A percentile compares a stretch with the other conserved stretches of the same genome.
phyloP scores from a whole-genome alignment of 1,140 invertebrate species.

The Aphidius gifuensis region DNA sequence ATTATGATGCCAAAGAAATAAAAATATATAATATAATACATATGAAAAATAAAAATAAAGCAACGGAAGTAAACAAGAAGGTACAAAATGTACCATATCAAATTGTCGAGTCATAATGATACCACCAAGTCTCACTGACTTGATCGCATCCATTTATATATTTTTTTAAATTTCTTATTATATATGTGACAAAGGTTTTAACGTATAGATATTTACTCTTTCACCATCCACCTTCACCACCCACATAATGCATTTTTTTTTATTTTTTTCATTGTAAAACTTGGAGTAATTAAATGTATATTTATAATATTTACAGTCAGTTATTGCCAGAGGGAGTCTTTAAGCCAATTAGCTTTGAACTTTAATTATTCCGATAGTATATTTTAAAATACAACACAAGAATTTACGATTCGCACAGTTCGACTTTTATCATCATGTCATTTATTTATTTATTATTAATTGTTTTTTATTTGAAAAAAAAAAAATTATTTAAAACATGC shows the following conservation, averaged over 20 bases:
- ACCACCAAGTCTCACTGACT: too few relatives aligned
- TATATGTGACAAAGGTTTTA: too few relatives aligned
- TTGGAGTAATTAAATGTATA: slow-evolving; percentile 25
- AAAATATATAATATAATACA: too few relatives aligned
- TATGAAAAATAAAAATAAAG: too few relatives aligned
- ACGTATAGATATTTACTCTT: too few relatives aligned
- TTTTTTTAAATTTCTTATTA: too few relatives aligned
- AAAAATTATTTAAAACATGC: background rate
- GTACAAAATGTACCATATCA: too few relatives aligned
- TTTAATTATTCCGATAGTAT: slow-evolving; percentile 24
- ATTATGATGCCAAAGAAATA: too few relatives aligned
- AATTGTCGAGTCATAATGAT: too few relatives aligned
- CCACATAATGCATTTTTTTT: background rate
- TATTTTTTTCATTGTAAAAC: too few relatives aligned
- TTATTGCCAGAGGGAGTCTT: slow-evolving; percentile 12
- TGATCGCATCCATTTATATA: too few relatives aligned
- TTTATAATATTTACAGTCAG: slow-evolving; percentile 8
- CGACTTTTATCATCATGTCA: background rate
- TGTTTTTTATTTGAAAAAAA: background rate
- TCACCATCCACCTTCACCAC: background rate
- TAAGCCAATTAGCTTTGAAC: slow-evolving; percentile 28
- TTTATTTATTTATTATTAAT: slow-evolving; percentile 10
- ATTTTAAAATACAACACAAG: background rate
- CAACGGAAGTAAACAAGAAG: too few relatives aligned
- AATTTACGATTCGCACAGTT: slow-evolving; percentile 15